Evolutionary conservation across 37 sponge, comb jelly and placozoan genomes (phyloP).

Genomic region (Axinella damicornis): DNA sequence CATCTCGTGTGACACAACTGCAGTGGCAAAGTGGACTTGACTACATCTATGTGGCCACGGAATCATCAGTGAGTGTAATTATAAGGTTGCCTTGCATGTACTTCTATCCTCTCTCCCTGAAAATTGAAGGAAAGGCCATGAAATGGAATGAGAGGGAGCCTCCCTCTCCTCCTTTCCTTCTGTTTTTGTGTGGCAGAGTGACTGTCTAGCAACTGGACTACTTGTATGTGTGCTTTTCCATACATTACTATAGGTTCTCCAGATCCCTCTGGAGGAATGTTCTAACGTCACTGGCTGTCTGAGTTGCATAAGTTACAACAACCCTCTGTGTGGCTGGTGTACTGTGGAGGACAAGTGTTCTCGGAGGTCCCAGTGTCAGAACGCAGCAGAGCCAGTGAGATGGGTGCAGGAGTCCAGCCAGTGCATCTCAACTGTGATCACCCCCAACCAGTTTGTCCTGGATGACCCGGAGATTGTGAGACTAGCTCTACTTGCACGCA

Average conservation of each 20-base stretch:
- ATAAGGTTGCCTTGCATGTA: no score
- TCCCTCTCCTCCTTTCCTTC: no score
- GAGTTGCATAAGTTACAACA: background rate
- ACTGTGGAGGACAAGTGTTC: conserved; percentile 83
- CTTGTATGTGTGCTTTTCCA: background rate
- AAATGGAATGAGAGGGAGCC: no score
- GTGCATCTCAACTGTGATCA: conserved; percentile 13
- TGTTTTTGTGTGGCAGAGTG: no score
- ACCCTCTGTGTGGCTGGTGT: conserved; percentile 90
- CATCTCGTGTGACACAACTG: conserved; percentile 38
- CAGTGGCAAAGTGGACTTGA: conserved; percentile 49
- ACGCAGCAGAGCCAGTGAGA: conserved; percentile 35
- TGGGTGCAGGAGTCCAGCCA: conserved; percentile 15
- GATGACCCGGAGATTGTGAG: conserved; percentile 27
- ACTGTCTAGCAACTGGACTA: no score
- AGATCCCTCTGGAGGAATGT: background rate
- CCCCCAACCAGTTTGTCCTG: conserved; percentile 30
- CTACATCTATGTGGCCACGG: conserved; percentile 51
- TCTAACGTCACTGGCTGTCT: background rate
- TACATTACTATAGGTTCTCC: background rate
- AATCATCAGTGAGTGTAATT: conserved; percentile 18
- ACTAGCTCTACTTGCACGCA: no score
- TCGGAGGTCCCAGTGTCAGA: conserved; percentile 62
- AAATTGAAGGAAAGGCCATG: no score
- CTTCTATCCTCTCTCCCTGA: no score